Conservation (phyloP, 2,888 invertebrate genomes). For the Mayetiola destructor region DNA sequence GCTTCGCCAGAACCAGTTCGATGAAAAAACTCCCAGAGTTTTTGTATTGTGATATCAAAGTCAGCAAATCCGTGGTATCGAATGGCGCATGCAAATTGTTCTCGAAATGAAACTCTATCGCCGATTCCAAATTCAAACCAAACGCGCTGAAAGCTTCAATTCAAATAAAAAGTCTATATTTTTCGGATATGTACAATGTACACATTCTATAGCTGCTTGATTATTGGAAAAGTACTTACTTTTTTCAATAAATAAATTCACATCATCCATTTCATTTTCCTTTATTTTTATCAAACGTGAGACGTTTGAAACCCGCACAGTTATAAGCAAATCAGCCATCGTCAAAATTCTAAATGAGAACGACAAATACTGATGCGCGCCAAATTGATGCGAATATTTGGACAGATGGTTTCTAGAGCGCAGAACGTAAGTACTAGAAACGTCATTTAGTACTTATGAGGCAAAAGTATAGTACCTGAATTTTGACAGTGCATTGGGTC, state of each 20-base stretch:
- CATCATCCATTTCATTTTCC: background rate
- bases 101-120: background rate
- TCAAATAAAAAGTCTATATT: background rate
- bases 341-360: too few relatives aligned
- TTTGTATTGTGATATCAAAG: background rate
- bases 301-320: background rate
- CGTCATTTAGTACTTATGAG: too few relatives aligned
- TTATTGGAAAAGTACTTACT: background rate
- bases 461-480: too few relatives aligned
- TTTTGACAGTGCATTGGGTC: too few relatives aligned
- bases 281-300: background rate
- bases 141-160: background rate
- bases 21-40: background rate
- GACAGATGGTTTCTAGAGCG: too few relatives aligned
- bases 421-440: too few relatives aligned
- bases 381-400: too few relatives aligned
- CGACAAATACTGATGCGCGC: too few relatives aligned
- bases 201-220: too few relatives aligned
- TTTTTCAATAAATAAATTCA: background rate
- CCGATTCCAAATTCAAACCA: background rate
- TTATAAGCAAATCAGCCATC: too few relatives aligned
- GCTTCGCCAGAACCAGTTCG: background rate
- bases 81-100: background rate
- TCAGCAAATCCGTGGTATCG: background rate
- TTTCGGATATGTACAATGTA: too few relatives aligned